Evolutionary conservation across 1,140 invertebrate species (phyloP).

Genomic region (Gyrodactylus salaris): DNA sequence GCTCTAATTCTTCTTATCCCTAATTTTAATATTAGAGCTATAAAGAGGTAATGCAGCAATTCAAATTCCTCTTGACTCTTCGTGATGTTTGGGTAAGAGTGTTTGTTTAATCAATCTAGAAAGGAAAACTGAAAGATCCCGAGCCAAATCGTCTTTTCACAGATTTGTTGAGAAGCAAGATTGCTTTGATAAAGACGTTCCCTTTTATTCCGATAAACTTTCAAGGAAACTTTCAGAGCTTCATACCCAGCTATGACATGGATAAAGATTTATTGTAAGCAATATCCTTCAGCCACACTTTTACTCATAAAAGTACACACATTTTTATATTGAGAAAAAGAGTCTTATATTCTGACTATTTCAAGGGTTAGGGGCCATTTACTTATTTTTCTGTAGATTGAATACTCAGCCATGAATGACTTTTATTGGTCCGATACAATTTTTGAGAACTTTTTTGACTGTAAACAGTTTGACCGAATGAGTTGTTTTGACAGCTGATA

Average conservation of each 20-base stretch:
- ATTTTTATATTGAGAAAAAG: too few relatives aligned
- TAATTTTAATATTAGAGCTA: not conserved
- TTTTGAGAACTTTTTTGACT: too few relatives aligned
- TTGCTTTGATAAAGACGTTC: not conserved
- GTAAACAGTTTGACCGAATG: too few relatives aligned
- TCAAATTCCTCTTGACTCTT: not conserved
- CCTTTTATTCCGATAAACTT: not conserved
- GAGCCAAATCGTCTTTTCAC: not conserved
- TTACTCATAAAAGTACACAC: too few relatives aligned
- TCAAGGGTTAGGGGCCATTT: too few relatives aligned
- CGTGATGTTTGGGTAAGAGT: not conserved
- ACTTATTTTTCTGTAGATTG: too few relatives aligned
- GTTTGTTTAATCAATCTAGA: not conserved
- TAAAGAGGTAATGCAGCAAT: not conserved
- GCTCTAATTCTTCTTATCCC: too few relatives aligned
- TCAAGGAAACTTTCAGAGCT: not conserved
- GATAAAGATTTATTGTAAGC: not conserved
- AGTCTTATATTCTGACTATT: too few relatives aligned
- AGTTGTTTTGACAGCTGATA: too few relatives aligned
- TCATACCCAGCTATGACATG: not conserved
- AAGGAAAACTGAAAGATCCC: not conserved
- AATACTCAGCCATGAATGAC: too few relatives aligned
- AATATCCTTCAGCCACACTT: not conserved
- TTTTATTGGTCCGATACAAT: too few relatives aligned
- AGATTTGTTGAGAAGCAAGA: not conserved